Evolutionary conservation across 2,888 invertebrate species (phyloP).

Genomic region (Scaptomyza tumidula): DNA sequence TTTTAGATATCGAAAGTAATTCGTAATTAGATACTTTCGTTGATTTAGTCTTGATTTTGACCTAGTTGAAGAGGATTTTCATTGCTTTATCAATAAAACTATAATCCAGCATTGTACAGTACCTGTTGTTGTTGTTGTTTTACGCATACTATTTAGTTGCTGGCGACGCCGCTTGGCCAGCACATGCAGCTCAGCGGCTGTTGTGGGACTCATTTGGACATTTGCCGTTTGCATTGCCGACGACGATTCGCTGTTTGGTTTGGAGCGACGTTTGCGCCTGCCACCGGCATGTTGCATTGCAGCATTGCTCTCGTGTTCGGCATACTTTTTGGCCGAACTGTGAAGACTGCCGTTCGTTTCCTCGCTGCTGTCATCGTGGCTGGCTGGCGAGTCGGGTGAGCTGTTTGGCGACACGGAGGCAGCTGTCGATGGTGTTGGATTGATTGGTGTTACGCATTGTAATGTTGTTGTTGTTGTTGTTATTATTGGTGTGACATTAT

Average conservation of each 20-base stretch:
- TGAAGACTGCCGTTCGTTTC: slow-evolving; percentile 75
- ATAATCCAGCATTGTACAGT: too few species aligned
- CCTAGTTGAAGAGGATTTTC: neutral
- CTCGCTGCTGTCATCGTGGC: slow-evolving; percentile 84
- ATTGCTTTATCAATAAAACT: too few species aligned
- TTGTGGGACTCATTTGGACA: slow-evolving; percentile 54
- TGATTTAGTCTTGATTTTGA: too few species aligned
- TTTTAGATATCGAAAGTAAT: too few species aligned
- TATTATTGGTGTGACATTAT: slow-evolving; percentile 15
- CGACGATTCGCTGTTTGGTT: slow-evolving; percentile 67
- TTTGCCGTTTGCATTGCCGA: slow-evolving; percentile 76
- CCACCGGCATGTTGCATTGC: neutral
- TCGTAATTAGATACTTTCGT: too few species aligned
- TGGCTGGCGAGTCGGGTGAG: slow-evolving; percentile 82
- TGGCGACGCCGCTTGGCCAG: slow-evolving; percentile 80
- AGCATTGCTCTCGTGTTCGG: slow-evolving; percentile 76
- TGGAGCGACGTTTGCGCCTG: slow-evolving; percentile 84
- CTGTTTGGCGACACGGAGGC: slow-evolving; percentile 71
- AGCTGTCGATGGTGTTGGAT: slow-evolving; percentile 3
- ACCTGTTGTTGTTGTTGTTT: slow-evolving; percentile 72
- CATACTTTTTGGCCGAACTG: slow-evolving; percentile 79
- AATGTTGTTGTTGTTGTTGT: neutral
- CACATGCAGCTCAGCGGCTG: slow-evolving; percentile 77
- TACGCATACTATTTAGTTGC: slow-evolving; percentile 69
- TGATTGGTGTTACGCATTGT: slow-evolving; percentile 9